Conservation (phyloP, 2,113 vertebrate species). For the Caretta caretta region DNA sequence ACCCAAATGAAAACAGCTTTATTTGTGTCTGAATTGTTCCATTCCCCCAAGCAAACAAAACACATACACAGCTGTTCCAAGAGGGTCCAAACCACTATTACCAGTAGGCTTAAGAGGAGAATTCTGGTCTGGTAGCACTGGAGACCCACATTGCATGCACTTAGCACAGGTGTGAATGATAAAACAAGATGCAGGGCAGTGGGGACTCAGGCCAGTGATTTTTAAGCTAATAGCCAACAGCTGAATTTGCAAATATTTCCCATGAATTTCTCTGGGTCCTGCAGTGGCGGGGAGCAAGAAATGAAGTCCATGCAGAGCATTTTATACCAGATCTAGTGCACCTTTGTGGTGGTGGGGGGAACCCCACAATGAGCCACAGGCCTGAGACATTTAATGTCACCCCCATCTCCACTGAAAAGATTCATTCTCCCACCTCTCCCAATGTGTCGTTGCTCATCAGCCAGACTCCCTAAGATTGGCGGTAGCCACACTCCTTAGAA, state of each 20-base stretch:
- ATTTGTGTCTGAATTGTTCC: background rate
- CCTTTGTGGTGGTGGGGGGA: background rate
- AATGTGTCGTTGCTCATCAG: background rate
- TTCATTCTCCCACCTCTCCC: background rate
- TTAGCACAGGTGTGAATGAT: background rate
- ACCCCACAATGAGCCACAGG: too few relatives aligned
- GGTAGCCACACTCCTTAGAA: background rate
- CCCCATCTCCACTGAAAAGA: background rate
- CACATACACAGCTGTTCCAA: background rate
- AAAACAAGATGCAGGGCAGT: background rate
- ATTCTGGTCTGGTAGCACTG: background rate
- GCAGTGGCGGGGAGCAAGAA: background rate
- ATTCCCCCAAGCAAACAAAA: background rate
- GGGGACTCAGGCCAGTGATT: background rate
- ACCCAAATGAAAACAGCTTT: too few relatives aligned
- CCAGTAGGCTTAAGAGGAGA: background rate
- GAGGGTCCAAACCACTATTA: background rate
- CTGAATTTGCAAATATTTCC: background rate
- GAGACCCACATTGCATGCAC: background rate
- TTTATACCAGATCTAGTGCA: background rate
- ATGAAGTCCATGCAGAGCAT: background rate
- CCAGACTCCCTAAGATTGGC: background rate
- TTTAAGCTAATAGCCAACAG: too few relatives aligned
- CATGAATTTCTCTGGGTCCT: background rate
- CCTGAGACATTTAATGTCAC: too few relatives aligned